Base-by-base conservation (phyloP, 1,140 invertebrate genomes). In the Venturia canescens region DNA sequence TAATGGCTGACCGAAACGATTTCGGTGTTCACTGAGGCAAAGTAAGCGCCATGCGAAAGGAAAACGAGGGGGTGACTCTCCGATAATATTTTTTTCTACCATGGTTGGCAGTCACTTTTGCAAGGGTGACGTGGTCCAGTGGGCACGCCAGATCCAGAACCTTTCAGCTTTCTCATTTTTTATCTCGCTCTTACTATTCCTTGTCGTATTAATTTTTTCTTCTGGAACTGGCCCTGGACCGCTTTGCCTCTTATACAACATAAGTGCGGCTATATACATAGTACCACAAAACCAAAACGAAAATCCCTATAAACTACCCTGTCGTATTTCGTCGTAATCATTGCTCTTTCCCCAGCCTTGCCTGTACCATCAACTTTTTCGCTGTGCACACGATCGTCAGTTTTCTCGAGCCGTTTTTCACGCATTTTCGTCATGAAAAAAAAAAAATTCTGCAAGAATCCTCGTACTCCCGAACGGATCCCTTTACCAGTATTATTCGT, bases 51-150 rank as follows among this genome's bases (percentile, higher is more conserved):
- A 80, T 66, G 75, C 76, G 79, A 31, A 23, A 48, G 16, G 44
- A 70, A 60, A 34, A 21, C 31, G 23, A 3, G 29, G 34, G 21
- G 50, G 50, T 11, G 38, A 48, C 3, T 26, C 16, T 2, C 23
- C 70, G 50, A 70, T 67, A 79, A 38, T 50, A 38, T 70, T 77
- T 81, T 81, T 77, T 78, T 82, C 80, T 69, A 78, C 75, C 67
- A 57, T 77, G 66, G 53, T 27, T 48, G 38, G 18, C 57, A 82
- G 26, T 60, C 67, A 72, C 15, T 76, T 38, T 60, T 34, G 53
- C 80, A 78, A n/a, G 75, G 85, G 82, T 79, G 87, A 89, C 84
- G 83, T 88, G 86, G 87, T 88, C 88, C 85, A 83, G 83, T 80
- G 76, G 85, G 75, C 84, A 86, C 53, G 84, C 83, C 84, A 66